A percentile compares a stretch with the other conserved stretches of the same genome.
Conservation (phyloP, 1,140 invertebrate genomes). For the Microplitis mediator region DNA sequence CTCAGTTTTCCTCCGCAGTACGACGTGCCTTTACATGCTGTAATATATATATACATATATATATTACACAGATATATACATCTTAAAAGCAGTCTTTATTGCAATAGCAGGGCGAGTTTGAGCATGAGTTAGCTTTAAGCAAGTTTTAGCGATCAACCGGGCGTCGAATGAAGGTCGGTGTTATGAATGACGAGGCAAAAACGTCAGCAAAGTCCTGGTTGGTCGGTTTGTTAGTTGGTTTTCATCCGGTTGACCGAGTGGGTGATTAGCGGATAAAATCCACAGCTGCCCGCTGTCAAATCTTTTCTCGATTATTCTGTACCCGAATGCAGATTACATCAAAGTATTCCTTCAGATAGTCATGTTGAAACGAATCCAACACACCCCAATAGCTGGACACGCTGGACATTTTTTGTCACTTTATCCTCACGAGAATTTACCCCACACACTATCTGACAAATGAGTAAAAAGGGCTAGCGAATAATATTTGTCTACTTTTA, state of each 20-base stretch:
- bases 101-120: not conserved
- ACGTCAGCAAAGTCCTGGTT: slow-evolving; percentile 14
- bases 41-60: not conserved
- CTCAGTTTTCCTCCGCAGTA: not conserved
- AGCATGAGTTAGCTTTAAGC: not conserved
- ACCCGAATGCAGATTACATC: too few relatives aligned
- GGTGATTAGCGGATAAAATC: not conserved
- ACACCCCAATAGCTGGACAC: not conserved
- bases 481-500: too few relatives aligned
- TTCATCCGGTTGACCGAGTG: too few relatives aligned
- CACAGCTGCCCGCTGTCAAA: slow-evolving; percentile 49
- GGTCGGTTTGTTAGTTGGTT: too few relatives aligned
- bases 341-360: too few relatives aligned
- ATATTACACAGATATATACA: too few relatives aligned
- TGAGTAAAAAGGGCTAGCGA: too few relatives aligned
- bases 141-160: slow-evolving; percentile 24
- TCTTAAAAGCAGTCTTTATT: not conserved
- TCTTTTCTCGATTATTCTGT: slow-evolving; percentile 49
- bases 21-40: too few relatives aligned
- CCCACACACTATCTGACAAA: too few relatives aligned
- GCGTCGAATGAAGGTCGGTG: slow-evolving; percentile 30
- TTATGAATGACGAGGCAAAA: slow-evolving; percentile 55
- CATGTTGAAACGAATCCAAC: too few relatives aligned
- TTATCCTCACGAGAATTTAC: not conserved
- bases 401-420: not conserved